These are phyloP conservation scores for Cheilosia variabilis DNA, from an alignment of 2,888 invertebrate genomes.

Conservation along the genomic window DNA sequence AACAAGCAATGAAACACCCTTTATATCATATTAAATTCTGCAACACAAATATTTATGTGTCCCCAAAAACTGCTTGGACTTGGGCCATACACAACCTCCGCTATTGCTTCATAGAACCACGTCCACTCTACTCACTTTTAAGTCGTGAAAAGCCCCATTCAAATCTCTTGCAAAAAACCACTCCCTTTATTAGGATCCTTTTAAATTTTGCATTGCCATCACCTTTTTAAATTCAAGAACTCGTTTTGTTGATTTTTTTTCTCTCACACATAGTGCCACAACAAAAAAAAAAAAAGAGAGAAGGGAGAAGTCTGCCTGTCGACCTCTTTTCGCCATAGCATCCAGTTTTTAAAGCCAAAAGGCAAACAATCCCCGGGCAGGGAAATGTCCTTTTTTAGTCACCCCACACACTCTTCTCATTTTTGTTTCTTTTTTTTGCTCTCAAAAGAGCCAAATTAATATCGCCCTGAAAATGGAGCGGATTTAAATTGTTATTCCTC, in stretches of 20 bases:
- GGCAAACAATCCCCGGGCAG: conserved; percentile 52
- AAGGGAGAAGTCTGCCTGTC: conserved; percentile 12
- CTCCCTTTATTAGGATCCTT: conserved; percentile 55
- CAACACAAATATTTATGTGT: too few species aligned
- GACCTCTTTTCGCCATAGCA: conserved; percentile 48
- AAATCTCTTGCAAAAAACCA: background rate
- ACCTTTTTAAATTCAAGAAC: conserved; percentile 52
- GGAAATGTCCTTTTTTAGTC: conserved; percentile 56
- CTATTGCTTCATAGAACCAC: too few species aligned
- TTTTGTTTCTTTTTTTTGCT: conserved; percentile 5
- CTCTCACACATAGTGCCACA: background rate
- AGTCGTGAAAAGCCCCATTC: background rate
- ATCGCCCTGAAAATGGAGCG: conserved; percentile 49
- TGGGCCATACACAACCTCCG: too few species aligned
- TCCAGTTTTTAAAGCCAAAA: conserved; percentile 51
- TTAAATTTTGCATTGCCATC: conserved; percentile 58
- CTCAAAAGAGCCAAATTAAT: conserved; percentile 59
- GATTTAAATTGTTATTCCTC: conserved; percentile 64
- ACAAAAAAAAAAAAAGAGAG: background rate
- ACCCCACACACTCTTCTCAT: conserved; percentile 15
- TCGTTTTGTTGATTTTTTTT: conserved; percentile 14
- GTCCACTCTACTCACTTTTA: too few species aligned
- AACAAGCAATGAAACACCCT: too few species aligned
- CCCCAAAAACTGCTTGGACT: too few species aligned
- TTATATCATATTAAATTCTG: too few species aligned